These are phyloP conservation scores for Anhinga anhinga DNA, from an alignment of 2,113 vertebrate species.

Conservation along the genomic window DNA sequence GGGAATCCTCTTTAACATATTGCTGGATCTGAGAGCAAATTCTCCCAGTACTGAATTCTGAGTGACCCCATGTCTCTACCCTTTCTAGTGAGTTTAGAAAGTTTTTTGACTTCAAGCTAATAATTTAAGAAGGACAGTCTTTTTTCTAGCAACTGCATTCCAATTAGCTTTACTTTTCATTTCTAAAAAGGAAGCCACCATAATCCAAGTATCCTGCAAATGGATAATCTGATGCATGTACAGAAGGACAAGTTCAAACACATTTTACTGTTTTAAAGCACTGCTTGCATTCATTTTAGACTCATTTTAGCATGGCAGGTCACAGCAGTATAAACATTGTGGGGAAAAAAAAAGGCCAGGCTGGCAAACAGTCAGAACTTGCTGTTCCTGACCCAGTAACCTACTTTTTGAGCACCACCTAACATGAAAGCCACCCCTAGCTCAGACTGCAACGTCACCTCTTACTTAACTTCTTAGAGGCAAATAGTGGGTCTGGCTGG, in stretches of 20 bases:
- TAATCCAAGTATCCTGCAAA: not conserved
- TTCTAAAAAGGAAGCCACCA: not conserved
- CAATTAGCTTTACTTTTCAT: not conserved
- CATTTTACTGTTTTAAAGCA: not conserved
- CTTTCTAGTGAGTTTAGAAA: not conserved
- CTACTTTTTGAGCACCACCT: conserved; percentile 85
- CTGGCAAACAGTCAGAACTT: conserved; percentile 86
- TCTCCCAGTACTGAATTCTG: not conserved
- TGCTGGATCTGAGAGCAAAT: not conserved
- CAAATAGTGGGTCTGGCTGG: not conserved
- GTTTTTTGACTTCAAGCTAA: not conserved
- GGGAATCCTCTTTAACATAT: not conserved
- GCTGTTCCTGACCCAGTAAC: conserved; percentile 93
- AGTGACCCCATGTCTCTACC: not conserved
- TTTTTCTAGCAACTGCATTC: not conserved
- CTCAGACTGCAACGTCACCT: conserved; percentile 77
- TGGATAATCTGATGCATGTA: not conserved
- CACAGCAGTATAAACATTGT: conserved; percentile 79
- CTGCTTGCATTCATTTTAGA: conserved; percentile 67
- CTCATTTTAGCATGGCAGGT: conserved; percentile 86
- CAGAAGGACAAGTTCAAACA: not conserved
- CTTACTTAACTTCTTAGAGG: conserved; percentile 78
- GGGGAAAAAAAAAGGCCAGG: conserved; percentile 52
- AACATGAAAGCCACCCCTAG: conserved; percentile 76
- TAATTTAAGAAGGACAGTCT: not conserved